These are phyloP conservation scores for Lasioglossum calceatum DNA, from an alignment of 2,888 invertebrate genomes.

Conservation along the genomic window DNA sequence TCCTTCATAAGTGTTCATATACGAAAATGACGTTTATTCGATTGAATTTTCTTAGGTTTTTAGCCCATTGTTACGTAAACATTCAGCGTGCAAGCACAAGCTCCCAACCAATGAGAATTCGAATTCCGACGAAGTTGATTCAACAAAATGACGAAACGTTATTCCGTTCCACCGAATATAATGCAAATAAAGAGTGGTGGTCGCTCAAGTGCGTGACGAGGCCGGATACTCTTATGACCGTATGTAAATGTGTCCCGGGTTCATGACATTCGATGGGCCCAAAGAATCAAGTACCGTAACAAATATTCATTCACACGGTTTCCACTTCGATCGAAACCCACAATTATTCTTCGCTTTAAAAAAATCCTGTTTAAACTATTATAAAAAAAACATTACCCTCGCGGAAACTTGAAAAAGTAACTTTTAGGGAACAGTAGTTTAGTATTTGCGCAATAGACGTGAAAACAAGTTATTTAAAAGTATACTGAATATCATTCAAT, in stretches of 20 bases:
- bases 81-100: background rate
- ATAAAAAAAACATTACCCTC: background rate
- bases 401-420: no score
- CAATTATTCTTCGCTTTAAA: background rate
- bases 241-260: conserved; percentile 13
- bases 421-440: no score
- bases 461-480: no score
- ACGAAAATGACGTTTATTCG: background rate
- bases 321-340: background rate
- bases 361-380: background rate
- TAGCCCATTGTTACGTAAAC: background rate
- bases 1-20: background rate
- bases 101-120: background rate
- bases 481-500: no score
- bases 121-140: background rate
- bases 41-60: background rate
- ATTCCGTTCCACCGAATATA: background rate
- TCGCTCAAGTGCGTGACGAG: background rate
- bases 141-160: background rate
- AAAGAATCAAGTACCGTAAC: conserved; percentile 5
- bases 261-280: conserved; percentile 12
- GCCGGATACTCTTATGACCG: conserved; percentile 17
- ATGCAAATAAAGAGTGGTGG: background rate
- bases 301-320: conserved; percentile 2
- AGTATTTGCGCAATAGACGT: no score